Percentiles rank a stretch among this genome's conserved stretches.
Evolutionary conservation across 2,888 invertebrate species (phyloP).

Genomic region (Ypsolopha scabrella): DNA sequence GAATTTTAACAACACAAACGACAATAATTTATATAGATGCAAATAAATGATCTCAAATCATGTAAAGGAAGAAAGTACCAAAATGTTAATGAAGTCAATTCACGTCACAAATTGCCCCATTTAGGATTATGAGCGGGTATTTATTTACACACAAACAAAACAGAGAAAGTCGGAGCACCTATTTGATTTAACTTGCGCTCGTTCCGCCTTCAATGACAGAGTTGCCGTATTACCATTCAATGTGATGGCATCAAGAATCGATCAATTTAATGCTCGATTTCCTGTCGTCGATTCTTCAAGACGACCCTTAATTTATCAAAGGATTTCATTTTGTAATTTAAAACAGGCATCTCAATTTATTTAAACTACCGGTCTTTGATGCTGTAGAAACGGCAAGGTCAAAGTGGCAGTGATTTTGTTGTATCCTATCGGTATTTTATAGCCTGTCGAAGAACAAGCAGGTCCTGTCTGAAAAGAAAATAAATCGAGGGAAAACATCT

Average conservation of each 20-base stretch:
- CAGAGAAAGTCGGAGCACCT: background rate
- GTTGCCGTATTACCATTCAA: constrained; percentile 13
- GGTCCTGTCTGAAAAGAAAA: too few relatives aligned
- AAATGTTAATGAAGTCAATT: too few relatives aligned
- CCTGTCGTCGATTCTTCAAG: constrained; percentile 8
- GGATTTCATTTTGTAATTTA: constrained; percentile 11
- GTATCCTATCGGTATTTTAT: too few relatives aligned
- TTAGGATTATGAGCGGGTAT: too few relatives aligned
- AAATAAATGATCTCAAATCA: too few relatives aligned
- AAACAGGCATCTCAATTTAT: constrained; percentile 2
- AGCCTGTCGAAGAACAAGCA: too few relatives aligned
- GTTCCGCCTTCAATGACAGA: constrained; percentile 9
- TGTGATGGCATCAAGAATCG: constrained; percentile 13
- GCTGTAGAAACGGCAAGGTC: background rate
- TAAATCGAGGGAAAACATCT: background rate
- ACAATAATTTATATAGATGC: too few relatives aligned
- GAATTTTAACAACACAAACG: too few relatives aligned
- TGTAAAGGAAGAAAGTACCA: too few relatives aligned
- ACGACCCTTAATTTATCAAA: constrained; percentile 7
- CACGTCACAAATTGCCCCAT: too few relatives aligned
- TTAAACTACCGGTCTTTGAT: background rate
- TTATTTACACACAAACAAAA: too few relatives aligned
- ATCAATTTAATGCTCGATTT: constrained; percentile 16
- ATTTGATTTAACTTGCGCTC: constrained; percentile 2
- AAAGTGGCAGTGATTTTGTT: too few relatives aligned